A percentile compares a stretch with the other conserved stretches of the same genome.
These are phyloP conservation scores for Neodiprion pinetum DNA, from an alignment of 1,140 invertebrate species.

Conservation along the genomic window DNA sequence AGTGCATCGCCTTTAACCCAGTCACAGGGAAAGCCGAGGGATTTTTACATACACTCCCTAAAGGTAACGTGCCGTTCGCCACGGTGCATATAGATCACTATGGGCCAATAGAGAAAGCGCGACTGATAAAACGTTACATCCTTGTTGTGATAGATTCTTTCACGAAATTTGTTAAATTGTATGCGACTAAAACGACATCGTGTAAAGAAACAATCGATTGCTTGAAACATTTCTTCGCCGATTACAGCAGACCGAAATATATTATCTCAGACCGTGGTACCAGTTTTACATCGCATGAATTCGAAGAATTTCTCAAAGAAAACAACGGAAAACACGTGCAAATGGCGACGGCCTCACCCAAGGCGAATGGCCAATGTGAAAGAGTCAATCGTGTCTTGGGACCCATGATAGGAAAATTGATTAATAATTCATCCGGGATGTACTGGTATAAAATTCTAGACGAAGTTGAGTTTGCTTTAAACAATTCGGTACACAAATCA, in stretches of 20 bases:
- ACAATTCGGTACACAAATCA: constrained; percentile 33
- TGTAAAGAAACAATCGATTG: constrained; percentile 22
- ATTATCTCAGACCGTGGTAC: constrained; percentile 31
- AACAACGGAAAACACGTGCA: constrained; percentile 21
- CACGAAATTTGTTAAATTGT: constrained; percentile 34
- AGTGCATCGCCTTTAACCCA: constrained; percentile 29
- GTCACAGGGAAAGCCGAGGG: constrained; percentile 26
- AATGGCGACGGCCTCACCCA: constrained; percentile 22
- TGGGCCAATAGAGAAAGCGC: constrained; percentile 24
- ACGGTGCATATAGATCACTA: constrained; percentile 33
- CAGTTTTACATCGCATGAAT: constrained; percentile 28
- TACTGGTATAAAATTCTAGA: constrained; percentile 32
- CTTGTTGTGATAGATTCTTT: constrained; percentile 40
- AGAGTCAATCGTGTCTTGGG: constrained; percentile 29
- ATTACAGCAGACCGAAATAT: constrained; percentile 23
- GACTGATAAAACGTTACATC: constrained; percentile 35
- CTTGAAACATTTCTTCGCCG: constrained; percentile 19
- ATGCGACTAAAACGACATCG: constrained; percentile 25
- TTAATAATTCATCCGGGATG: constrained; percentile 13
- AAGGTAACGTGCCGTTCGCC: constrained; percentile 26
- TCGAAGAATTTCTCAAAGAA: constrained; percentile 26
- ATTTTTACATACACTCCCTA: constrained; percentile 29
- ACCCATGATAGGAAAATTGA: constrained; percentile 32
- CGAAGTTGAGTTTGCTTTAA: constrained; percentile 35
- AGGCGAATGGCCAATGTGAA: constrained; percentile 24